phyloP scores from a whole-genome alignment of 2,888 invertebrate genomes.

The Gisinianus flammeolus region DNA sequence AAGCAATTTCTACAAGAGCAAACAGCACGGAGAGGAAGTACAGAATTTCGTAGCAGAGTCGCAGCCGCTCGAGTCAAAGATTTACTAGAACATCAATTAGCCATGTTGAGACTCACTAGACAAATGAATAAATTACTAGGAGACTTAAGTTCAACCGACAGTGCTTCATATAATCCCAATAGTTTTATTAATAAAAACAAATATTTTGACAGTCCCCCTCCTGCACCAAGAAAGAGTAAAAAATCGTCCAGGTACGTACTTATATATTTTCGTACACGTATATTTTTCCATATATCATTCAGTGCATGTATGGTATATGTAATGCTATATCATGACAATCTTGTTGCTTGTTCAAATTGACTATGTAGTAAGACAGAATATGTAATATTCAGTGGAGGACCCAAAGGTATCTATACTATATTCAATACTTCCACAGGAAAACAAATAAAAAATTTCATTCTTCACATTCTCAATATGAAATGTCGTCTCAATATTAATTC shows the following conservation, averaged over 20 bases:
- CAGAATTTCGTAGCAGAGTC: neutral
- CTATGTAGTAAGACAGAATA: conserved; percentile 23
- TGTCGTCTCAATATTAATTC: too few relatives aligned
- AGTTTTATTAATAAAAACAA: neutral
- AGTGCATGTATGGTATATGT: too few relatives aligned
- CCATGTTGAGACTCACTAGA: conserved; percentile 27
- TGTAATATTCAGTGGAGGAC: conserved; percentile 32
- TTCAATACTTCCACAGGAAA: too few relatives aligned
- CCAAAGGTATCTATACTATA: neutral
- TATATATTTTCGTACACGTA: too few relatives aligned
- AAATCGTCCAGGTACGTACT: too few relatives aligned
- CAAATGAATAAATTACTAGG: conserved; percentile 31
- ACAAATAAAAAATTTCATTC: too few relatives aligned
- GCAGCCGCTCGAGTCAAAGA: conserved; percentile 13
- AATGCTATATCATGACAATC: too few relatives aligned
- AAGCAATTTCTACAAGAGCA: conserved; percentile 16
- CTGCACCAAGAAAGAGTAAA: neutral
- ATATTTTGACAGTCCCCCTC: neutral
- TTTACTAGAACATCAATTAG: conserved; percentile 31
- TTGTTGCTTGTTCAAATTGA: too few relatives aligned
- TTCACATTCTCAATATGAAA: too few relatives aligned
- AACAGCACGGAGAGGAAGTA: neutral
- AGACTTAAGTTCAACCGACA: conserved; percentile 1
- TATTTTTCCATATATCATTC: too few relatives aligned
- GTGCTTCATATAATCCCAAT: neutral